These are phyloP conservation scores for Tetheella fluctuosa DNA, from an alignment of 2,888 invertebrate species.

Conservation along the genomic window DNA sequence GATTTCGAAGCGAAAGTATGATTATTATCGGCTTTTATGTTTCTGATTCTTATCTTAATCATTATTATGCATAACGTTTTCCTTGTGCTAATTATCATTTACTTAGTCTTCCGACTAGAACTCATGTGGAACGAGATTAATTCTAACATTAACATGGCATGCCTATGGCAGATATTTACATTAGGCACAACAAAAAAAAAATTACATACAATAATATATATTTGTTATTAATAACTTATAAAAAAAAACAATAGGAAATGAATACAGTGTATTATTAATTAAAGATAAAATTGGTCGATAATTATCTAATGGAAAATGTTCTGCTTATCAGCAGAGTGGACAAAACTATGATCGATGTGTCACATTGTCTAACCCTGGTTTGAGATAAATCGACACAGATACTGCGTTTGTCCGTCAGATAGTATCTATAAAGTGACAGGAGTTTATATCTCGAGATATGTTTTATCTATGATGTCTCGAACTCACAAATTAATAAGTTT, in stretches of 20 bases:
- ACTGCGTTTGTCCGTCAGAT: slow-evolving; percentile 61
- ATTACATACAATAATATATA: too few species aligned
- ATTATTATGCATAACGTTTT: slow-evolving; percentile 2
- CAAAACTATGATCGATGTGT: slow-evolving; percentile 79
- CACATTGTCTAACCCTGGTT: slow-evolving; percentile 51
- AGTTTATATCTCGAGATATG: slow-evolving; percentile 55
- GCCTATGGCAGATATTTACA: too few species aligned
- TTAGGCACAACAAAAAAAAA: not conserved
- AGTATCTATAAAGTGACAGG: slow-evolving; percentile 60
- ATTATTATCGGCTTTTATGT: slow-evolving; percentile 42
- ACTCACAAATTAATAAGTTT: slow-evolving; percentile 29
- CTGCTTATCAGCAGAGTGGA: slow-evolving; percentile 68
- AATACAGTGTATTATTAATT: slow-evolving; percentile 12
- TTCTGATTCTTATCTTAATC: slow-evolving; percentile 49
- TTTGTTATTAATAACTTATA: not conserved
- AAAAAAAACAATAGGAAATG: slow-evolving; percentile 3
- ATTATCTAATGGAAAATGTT: slow-evolving; percentile 58
- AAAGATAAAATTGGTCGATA: slow-evolving; percentile 21
- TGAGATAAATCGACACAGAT: slow-evolving; percentile 69
- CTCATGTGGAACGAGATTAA: not conserved
- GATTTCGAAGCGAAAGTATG: slow-evolving; percentile 58
- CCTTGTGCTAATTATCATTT: not conserved
- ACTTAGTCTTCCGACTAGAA: not conserved
- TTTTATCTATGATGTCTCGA: slow-evolving; percentile 38
- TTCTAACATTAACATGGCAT: too few species aligned